These are phyloP conservation scores for Phaethon lepturus DNA, from an alignment of 2,113 vertebrate genomes.

Conservation along the genomic window DNA sequence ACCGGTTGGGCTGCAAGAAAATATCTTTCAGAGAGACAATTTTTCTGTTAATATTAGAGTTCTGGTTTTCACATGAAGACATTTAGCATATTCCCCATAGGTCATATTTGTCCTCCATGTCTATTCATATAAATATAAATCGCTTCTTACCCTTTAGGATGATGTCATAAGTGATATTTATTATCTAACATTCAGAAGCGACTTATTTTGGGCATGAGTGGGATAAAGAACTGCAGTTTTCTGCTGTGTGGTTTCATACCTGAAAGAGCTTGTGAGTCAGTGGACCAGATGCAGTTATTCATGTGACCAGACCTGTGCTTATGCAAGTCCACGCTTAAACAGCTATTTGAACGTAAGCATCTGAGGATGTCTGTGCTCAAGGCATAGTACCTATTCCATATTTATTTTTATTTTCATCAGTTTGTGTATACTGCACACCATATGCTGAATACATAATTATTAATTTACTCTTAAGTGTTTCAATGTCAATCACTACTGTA, in stretches of 20 bases:
- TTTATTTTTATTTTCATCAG: not conserved
- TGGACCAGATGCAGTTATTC: not conserved
- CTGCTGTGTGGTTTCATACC: not conserved
- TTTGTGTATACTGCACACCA: not conserved
- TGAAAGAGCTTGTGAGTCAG: not conserved
- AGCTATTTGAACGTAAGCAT: not conserved
- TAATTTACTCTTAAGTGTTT: not conserved
- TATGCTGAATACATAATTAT: not conserved
- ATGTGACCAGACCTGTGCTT: not conserved
- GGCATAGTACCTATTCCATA: not conserved
- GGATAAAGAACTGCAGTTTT: not conserved
- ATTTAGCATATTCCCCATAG: slow-evolving; percentile 57
- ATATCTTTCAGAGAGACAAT: slow-evolving; percentile 5
- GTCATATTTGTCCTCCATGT: slow-evolving; percentile 52
- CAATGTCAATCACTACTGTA: not conserved
- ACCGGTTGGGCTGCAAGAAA: not conserved
- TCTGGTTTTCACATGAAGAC: slow-evolving; percentile 35
- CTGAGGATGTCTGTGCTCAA: not conserved
- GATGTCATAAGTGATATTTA: slow-evolving; percentile 59
- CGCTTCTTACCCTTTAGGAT: slow-evolving; percentile 64
- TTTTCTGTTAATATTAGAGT: slow-evolving; percentile 38
- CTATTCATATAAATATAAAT: slow-evolving; percentile 57
- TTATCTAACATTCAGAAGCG: slow-evolving; percentile 20
- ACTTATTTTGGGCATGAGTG: not conserved
- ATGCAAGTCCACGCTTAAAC: not conserved